These are phyloP conservation scores for Sarcophaga caerulescens DNA, from an alignment of 2,888 invertebrate genomes.

Conservation along the genomic window DNA sequence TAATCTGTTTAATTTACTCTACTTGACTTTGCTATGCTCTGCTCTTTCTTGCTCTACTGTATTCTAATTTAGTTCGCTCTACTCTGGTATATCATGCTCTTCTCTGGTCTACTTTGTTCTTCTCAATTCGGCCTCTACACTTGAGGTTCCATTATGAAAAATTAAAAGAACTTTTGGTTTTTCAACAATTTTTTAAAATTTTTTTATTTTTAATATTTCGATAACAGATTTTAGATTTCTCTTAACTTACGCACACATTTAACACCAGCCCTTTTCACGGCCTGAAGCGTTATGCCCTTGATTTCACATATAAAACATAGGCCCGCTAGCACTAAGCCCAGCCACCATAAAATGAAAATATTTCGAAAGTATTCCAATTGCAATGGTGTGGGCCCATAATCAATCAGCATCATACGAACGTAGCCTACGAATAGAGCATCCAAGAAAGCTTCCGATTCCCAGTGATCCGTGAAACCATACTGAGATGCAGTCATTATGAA, in stretches of 20 bases:
- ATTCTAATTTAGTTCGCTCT: too few species aligned
- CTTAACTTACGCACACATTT: background rate
- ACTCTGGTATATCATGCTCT: too few species aligned
- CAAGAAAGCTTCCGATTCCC: constrained; percentile 72
- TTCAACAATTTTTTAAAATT: background rate
- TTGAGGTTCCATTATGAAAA: too few species aligned
- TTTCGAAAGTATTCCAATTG: constrained; percentile 71
- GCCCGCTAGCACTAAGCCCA: constrained; percentile 69
- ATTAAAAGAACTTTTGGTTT: too few species aligned
- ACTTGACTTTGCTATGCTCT: too few species aligned
- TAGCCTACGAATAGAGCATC: constrained; percentile 72
- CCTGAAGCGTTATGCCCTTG: constrained; percentile 23
- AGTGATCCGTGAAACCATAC: constrained; percentile 71
- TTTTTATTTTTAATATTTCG: background rate
- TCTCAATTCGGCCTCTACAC: too few species aligned
- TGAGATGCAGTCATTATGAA: constrained; percentile 73
- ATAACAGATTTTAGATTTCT: background rate
- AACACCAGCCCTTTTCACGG: background rate
- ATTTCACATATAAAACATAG: constrained; percentile 71
- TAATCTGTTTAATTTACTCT: too few species aligned
- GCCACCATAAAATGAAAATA: constrained; percentile 72
- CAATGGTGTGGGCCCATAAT: constrained; percentile 70
- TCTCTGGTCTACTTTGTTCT: too few species aligned
- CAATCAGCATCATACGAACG: constrained; percentile 64
- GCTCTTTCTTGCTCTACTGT: too few species aligned